Conservation (phyloP, 92 coral and sea anemone genomes). For the Parazoanthus atlanticus region DNA sequence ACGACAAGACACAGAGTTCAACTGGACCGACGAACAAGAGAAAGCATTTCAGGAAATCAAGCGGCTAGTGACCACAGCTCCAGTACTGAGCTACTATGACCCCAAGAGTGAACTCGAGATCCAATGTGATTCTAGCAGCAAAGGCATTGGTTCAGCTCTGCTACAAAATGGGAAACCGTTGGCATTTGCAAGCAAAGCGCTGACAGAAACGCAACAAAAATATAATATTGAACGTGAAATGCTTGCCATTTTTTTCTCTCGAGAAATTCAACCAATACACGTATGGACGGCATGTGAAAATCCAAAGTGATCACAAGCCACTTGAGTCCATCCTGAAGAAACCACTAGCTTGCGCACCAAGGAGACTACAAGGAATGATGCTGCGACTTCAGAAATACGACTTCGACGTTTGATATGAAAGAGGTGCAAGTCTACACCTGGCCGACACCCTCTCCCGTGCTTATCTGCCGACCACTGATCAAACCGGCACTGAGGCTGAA, state of each 20-base stretch:
- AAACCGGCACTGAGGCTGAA: slow-evolving; percentile 27
- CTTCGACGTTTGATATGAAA: slow-evolving; percentile 19
- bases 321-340: slow-evolving; percentile 25
- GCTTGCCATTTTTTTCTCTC: slow-evolving; percentile 32
- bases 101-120: slow-evolving; percentile 26
- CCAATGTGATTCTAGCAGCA: slow-evolving; percentile 44
- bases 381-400: slow-evolving; percentile 3
- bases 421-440: slow-evolving; percentile 13
- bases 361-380: slow-evolving; percentile 33
- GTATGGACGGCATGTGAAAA: slow-evolving; percentile 28
- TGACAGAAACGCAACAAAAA: slow-evolving; percentile 30
- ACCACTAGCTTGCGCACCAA: slow-evolving; percentile 16
- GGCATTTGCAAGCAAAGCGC: slow-evolving; percentile 39
- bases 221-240: slow-evolving; percentile 32
- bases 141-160: slow-evolving; percentile 34
- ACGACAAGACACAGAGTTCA: slow-evolving; percentile 20
- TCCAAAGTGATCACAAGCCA: background rate
- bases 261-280: slow-evolving; percentile 41
- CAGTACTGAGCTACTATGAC: slow-evolving; percentile 39
- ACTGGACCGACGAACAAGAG: slow-evolving; percentile 42
- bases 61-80: slow-evolving; percentile 45
- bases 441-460: slow-evolving; percentile 26
- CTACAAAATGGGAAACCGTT: slow-evolving; percentile 28
- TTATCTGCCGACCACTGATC: slow-evolving; percentile 10
- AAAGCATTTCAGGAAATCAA: slow-evolving; percentile 24